phyloP scores from a whole-genome alignment of 2,113 vertebrate species.

The Mionectes macconnelli region DNA sequence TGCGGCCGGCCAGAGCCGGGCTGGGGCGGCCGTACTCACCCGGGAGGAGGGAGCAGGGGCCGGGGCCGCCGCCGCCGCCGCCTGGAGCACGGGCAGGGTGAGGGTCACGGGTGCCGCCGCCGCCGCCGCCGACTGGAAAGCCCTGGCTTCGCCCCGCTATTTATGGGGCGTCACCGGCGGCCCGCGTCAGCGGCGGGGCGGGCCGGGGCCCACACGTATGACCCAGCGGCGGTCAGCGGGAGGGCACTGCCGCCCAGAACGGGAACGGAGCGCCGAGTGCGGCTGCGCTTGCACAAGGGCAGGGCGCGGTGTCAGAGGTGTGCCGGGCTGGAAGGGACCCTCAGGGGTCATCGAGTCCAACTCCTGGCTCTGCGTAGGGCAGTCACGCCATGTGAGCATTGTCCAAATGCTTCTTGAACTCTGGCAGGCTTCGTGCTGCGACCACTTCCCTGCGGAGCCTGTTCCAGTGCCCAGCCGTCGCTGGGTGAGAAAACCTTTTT shows the following conservation, averaged over 20 bases:
- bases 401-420: too few species aligned
- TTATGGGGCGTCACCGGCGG: background rate
- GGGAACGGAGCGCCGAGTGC: too few species aligned
- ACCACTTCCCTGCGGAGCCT: background rate
- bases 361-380: background rate
- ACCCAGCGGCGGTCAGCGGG: background rate
- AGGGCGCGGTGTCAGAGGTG: rapidly evolving
- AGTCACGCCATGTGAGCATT: rapidly evolving
- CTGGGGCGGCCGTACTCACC: background rate
- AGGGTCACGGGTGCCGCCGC: background rate
- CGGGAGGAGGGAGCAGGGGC: background rate
- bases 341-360: too few species aligned
- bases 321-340: background rate
- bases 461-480: rapidly evolving
- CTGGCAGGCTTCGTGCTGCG: background rate
- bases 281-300: rapidly evolving
- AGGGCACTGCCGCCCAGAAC: too few species aligned
- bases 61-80: rapidly evolving
- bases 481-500: background rate
- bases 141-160: background rate
- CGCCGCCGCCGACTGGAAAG: rapidly evolving
- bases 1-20: background rate
- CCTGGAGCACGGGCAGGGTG: rapidly evolving
- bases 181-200: background rate
- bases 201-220: background rate